A percentile compares a stretch with the other conserved stretches of the same genome.
Evolutionary conservation across 2,797 vertebrate species (phyloP).

Genomic region (Peromyscus aztecus): DNA sequence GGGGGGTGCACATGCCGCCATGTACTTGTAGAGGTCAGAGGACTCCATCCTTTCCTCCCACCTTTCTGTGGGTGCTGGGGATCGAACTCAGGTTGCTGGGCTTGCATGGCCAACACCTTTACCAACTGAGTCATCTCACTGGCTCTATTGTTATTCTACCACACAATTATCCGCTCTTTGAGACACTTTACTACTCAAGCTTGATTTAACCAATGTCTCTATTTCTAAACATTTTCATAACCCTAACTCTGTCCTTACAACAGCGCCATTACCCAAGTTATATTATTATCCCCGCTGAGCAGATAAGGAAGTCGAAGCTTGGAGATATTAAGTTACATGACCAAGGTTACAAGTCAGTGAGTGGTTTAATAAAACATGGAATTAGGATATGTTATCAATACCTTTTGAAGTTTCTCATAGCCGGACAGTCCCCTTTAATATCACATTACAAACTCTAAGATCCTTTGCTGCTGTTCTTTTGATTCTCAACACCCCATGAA

Average conservation of each 20-base stretch:
- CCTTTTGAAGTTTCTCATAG: not conserved
- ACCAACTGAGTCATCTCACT: not conserved
- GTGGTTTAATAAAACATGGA: not conserved
- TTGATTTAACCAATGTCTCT: not conserved
- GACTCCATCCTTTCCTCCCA: not conserved
- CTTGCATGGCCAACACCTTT: not conserved
- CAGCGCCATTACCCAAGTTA: not conserved
- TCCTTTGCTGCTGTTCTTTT: not conserved
- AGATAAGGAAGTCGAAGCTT: not conserved
- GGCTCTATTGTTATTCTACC: not conserved
- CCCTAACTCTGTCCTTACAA: not conserved
- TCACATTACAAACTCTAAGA: not conserved
- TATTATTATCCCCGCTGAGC: not conserved
- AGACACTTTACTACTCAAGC: not conserved
- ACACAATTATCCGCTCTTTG: not conserved
- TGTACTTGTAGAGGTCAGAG: not conserved
- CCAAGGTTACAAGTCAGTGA: not conserved
- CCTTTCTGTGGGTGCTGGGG: not conserved
- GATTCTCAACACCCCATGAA: not conserved
- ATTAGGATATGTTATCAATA: not conserved
- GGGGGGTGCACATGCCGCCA: fast-evolving
- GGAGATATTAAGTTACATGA: not conserved
- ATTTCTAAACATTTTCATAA: not conserved
- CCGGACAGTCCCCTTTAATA: not conserved
- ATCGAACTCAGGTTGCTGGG: not conserved